These are phyloP conservation scores for Hemiscyllium ocellatum DNA, from an alignment of 2,113 vertebrate genomes.

Conservation along the genomic window DNA sequence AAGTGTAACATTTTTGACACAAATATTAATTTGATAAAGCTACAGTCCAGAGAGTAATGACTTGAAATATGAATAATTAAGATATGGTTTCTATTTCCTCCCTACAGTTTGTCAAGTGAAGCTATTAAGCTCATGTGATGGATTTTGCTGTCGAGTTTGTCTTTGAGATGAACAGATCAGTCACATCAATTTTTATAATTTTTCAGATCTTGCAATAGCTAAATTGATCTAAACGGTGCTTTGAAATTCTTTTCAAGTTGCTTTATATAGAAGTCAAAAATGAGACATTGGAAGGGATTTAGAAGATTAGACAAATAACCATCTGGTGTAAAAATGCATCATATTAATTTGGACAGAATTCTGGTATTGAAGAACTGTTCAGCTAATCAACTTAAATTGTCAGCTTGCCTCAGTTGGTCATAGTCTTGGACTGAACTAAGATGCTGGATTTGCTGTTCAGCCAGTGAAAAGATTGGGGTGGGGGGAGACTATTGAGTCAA, in stretches of 20 bases:
- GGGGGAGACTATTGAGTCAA: background rate
- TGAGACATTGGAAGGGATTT: background rate
- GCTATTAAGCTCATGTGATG: slow-evolving; percentile 22
- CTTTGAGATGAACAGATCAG: slow-evolving; percentile 16
- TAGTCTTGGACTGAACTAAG: background rate
- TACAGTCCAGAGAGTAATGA: slow-evolving; percentile 6
- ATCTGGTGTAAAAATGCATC: background rate
- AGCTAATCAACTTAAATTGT: background rate
- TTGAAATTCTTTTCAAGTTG: background rate
- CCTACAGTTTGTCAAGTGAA: slow-evolving; percentile 20
- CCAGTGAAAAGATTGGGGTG: background rate
- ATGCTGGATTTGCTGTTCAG: background rate
- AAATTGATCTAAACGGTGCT: background rate
- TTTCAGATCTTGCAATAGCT: background rate
- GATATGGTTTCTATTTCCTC: slow-evolving; percentile 29
- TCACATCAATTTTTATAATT: slow-evolving; percentile 19
- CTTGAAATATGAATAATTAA: background rate
- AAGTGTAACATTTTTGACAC: background rate
- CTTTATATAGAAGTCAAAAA: background rate
- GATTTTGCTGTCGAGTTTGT: slow-evolving; percentile 20
- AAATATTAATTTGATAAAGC: slow-evolving; percentile 20
- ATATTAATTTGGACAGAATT: background rate
- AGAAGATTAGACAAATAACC: background rate
- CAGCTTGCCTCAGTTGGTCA: background rate
- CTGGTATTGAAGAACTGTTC: background rate